Evolutionary conservation across 2,888 invertebrate species (phyloP), one percentile per base, ranked within the genome.

Genomic region (Neoaliturus tenellus): DNA sequence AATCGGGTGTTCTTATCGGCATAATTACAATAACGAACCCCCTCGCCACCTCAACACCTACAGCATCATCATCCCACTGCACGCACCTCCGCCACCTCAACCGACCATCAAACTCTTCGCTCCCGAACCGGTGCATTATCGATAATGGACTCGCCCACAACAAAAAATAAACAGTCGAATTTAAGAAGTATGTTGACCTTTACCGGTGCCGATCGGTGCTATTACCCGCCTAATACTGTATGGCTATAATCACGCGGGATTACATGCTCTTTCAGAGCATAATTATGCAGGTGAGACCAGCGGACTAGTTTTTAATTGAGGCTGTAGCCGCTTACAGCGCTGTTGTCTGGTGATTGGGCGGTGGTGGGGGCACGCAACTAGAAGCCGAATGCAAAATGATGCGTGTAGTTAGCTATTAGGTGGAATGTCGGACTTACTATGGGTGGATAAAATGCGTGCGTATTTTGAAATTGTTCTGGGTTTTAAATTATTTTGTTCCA

Each of bases 301-400:
- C 41, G 75, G 75, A 75, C 75, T 75, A 75, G 75, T 75, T 75
- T 75, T 75, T 75, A 75, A 75, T 75, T 75, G 75, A 44, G 44
- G 75, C 20, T 75, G 35, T 62, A 62, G 62, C 62, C 62, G 62
- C 62, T 62, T 62, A 62, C 14, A 62, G 62, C 62, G 62, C 25
- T 62, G 62, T 31, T 62, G 62, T 44, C 44, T 17, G 10, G 44
- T 51, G 17, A 17, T 2, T 14, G 3, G 51, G 51, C 2, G 51
- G 51, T 23, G n/a, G 8, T 3, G 62, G 1, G 8, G 48, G 62
- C 62, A 62, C 62, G 62, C 62, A 28, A 62, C 62, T 55, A 25
- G 55, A n/a, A n/a, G n/a, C n/a, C 28, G 20, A 20, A 51, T 23
- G 23, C 51, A 23, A 51, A 23, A 51, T 51, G 51, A 20, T 44